A percentile compares a stretch with the other conserved stretches of the same genome.
Conservation (phyloP, 1,140 invertebrate species). For the Zophobas morio region DNA sequence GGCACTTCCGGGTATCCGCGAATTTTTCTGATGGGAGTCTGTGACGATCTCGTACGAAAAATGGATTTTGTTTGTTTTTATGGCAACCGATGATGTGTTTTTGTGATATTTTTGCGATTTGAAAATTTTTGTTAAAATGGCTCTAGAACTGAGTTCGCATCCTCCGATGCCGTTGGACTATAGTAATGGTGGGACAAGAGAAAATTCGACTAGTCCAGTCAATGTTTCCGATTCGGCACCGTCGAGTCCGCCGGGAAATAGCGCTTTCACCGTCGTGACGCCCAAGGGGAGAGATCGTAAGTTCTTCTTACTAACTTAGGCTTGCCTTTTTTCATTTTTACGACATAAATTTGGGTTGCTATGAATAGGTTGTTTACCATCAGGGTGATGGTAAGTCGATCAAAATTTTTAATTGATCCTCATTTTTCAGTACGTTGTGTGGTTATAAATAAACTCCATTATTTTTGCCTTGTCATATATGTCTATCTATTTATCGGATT, state of each 20-base stretch:
- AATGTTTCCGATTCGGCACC: constrained; percentile 61
- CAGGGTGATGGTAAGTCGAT: too few species aligned
- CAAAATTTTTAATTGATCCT: too few species aligned
- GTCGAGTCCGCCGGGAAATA: constrained; percentile 62
- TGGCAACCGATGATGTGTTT: constrained; percentile 29
- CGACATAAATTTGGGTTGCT: too few species aligned
- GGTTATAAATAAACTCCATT: too few species aligned
- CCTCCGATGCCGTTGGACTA: constrained; percentile 65
- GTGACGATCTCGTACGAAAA: not conserved
- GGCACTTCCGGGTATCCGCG: constrained; percentile 8
- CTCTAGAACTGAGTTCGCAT: constrained; percentile 65
- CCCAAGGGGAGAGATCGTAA: constrained; percentile 61
- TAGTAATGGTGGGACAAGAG: constrained; percentile 61
- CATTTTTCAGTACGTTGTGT: too few species aligned
- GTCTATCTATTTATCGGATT: too few species aligned
- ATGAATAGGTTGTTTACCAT: too few species aligned
- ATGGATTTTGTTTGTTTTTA: not conserved
- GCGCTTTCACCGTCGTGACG: constrained; percentile 65
- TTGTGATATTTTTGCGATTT: constrained; percentile 40
- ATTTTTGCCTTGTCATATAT: too few species aligned
- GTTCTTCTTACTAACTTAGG: not conserved
- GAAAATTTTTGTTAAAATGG: constrained; percentile 57
- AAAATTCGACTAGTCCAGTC: constrained; percentile 61
- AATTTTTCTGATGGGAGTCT: not conserved
- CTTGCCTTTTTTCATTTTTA: too few species aligned